Conservation (phyloP, 2,888 invertebrate species). For the Melanargia galathea region DNA sequence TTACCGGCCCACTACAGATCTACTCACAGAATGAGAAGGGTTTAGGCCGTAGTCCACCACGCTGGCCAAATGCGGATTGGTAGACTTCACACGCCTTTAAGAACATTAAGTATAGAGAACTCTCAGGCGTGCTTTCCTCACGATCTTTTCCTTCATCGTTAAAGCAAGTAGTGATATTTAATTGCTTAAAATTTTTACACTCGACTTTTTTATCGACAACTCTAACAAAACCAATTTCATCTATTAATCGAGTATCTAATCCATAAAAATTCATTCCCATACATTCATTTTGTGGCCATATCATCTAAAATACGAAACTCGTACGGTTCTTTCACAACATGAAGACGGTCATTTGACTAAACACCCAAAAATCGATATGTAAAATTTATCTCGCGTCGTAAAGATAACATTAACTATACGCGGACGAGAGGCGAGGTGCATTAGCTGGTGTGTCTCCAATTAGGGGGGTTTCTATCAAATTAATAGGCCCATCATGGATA, state of each 20-base stretch:
- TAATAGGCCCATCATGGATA: slow-evolving; percentile 48
- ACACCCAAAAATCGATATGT: slow-evolving; percentile 42
- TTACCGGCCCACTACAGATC: no score
- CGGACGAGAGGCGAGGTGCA: slow-evolving; percentile 40
- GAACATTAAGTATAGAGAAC: no score
- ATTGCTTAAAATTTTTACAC: no score
- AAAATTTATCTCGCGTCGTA: slow-evolving; percentile 49
- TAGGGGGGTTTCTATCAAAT: slow-evolving; percentile 52
- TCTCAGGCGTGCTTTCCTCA: no score
- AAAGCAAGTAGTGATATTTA: no score
- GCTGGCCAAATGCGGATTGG: no score
- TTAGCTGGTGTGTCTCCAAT: slow-evolving; percentile 49
- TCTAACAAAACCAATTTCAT: not conserved
- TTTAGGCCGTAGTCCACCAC: no score
- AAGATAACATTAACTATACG: slow-evolving; percentile 51
- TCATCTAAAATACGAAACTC: slow-evolving; percentile 21
- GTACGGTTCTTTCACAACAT: slow-evolving; percentile 20
- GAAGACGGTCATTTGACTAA: slow-evolving; percentile 24
- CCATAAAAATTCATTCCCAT: slow-evolving; percentile 1
- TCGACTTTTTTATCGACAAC: not conserved
- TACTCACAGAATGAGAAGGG: no score
- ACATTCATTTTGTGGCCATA: slow-evolving; percentile 4
- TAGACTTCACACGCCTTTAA: no score
- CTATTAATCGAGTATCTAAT: not conserved
- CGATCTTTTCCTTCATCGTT: no score